Evolutionary conservation across 2,888 invertebrate genomes (phyloP).

Genomic region (Polyommatus iphigenia): DNA sequence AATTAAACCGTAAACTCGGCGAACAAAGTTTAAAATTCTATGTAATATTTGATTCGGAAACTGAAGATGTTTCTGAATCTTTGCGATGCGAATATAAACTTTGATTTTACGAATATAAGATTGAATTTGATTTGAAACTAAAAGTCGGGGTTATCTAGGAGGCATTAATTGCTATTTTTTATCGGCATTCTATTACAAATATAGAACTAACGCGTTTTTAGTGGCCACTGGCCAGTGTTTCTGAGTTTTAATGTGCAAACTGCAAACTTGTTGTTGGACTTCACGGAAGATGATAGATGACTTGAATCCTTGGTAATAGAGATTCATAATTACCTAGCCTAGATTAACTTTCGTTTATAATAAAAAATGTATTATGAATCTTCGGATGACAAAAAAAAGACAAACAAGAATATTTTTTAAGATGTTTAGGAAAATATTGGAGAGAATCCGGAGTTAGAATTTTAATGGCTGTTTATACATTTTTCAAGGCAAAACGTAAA

Average conservation of each 20-base stretch:
- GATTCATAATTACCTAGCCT: background rate
- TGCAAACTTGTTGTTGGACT: background rate
- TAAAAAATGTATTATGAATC: too few species aligned
- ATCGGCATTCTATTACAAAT: conserved; percentile 23
- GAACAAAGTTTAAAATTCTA: background rate
- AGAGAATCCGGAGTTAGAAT: background rate
- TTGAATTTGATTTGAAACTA: background rate
- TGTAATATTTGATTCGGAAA: background rate
- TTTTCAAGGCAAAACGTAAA: background rate
- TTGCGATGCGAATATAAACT: background rate
- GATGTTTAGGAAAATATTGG: too few species aligned
- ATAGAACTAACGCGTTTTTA: conserved; percentile 22
- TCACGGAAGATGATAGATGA: background rate
- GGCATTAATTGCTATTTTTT: conserved; percentile 17
- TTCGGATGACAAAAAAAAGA: too few species aligned
- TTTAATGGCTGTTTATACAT: background rate
- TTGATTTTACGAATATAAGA: background rate
- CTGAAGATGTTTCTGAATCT: background rate
- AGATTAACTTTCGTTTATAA: background rate
- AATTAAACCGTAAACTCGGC: background rate
- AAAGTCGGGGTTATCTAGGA: background rate
- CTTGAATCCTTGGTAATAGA: background rate
- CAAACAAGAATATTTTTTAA: too few species aligned
- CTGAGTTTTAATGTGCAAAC: background rate
- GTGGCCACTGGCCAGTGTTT: conserved; percentile 1